Evolutionary conservation across 2,888 invertebrate genomes (phyloP), one percentile per base, ranked within the genome.

Genomic region (Parnassius mnemosyne): DNA sequence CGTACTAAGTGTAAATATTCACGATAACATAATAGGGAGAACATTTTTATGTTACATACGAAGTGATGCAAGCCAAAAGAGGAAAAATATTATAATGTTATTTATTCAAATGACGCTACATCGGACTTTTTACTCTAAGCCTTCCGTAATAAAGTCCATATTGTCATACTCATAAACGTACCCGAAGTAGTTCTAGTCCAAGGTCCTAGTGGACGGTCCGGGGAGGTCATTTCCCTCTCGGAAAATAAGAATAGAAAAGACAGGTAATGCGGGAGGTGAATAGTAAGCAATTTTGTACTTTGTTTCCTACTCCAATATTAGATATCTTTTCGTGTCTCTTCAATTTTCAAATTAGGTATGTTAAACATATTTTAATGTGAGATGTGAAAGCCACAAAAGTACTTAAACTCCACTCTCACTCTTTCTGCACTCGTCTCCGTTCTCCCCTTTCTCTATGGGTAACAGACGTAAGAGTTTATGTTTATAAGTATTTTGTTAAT

Each of bases 191-290:
- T 58, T 52, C n/a, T 41, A 10, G 25, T 13, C 46, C 46, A 46
- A 60, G 47, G 41, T 41, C 9, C 47, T 34, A 11, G 20, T 34
- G 20, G 55, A 55, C 44, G 55, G 25, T 1, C 11, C 25, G 44
- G 47, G 42, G 46, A 46, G 52, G 55, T 46, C 51, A 52, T 56
- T 56, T 61, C 16, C 51, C 42, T 44, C 52, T 61, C 16, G 44
- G 52, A 61, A 56, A 54, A 60, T 51, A 60, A 60, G 34, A 55
- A 34, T 9, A 13, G 25, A 43, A 51, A 44, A 34, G 7, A 34
- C 34, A 34, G 7, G 34, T 13, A 43, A 25, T 51, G 9, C 10
- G 1, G n/a, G 42, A 9, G n/a, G 42, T 51, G 5, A 60, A 44
- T 44, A 43, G 51, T 44, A 20, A 52, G 25, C 12, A 41, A 34